Base-by-base conservation (phyloP, 2,797 vertebrate genomes). In the Acomys russatus region DNA sequence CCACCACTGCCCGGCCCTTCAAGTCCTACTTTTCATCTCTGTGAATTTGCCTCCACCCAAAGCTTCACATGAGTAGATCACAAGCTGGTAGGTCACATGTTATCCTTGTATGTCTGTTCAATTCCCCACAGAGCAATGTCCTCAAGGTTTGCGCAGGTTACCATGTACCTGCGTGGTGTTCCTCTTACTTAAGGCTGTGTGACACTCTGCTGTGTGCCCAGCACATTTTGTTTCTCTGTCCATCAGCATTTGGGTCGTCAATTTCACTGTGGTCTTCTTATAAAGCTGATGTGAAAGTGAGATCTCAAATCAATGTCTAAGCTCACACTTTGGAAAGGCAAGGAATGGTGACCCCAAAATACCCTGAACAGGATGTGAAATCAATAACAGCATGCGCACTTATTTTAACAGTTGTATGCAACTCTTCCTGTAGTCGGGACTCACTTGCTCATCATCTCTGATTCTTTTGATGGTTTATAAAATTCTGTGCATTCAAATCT, bases 151-250 rank as follows among this genome's bases (percentile, higher is more conserved):
- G 23, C 51, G 20, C 33, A 35, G 14, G 7, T 12, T 89, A 25
- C 49, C 38, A 17, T 4, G 20, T 17, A 44, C 59, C 63, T 38
- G 56, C 63, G 79, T 94, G 64, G 22, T 28, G 25, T 61, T 85
- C 33, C 85, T 94, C 87, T 92, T 89, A 44, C 44, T 59, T 25
- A 82, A 92, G 66, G 30, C n/a, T 76, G 33, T 92, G 54, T 73
- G 89, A 86, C 77, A 64, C 68, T 86, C 25, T 14, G 12, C 8
- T 87, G 15, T 15, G 9, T 44, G 33, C 22, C 10, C 1, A 71
- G 1, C 2, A 79, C 59, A 61, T 85, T 84, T 95, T 88, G 56
- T 30, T 83, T 9, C 54, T 33, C 4, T 63, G 23, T 51, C 3
- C 7, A 15, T 51, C 15, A 54, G 89, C n/a, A 78, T 82, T 74